Evolutionary conservation across 2,888 invertebrate genomes (phyloP).

Genomic region (Chesias legatella): DNA sequence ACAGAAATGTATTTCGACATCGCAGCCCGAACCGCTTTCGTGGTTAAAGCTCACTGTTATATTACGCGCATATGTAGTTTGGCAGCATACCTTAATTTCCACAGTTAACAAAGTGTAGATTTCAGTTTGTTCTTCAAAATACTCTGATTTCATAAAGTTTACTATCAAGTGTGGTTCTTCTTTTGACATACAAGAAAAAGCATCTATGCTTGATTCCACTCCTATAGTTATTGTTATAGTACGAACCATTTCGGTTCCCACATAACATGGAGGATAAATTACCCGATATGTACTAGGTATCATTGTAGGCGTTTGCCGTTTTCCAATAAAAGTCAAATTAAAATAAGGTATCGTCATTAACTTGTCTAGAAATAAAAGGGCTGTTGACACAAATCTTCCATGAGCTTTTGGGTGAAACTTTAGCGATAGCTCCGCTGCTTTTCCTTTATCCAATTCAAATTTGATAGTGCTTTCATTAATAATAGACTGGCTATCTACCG

Average conservation of each 20-base stretch:
- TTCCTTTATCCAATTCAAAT: slow-evolving; percentile 51
- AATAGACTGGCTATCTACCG: slow-evolving; percentile 40
- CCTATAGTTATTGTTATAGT: slow-evolving; percentile 49
- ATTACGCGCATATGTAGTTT: slow-evolving; percentile 38
- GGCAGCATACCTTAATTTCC: slow-evolving; percentile 43
- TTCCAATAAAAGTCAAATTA: slow-evolving; percentile 65
- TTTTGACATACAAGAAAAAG: slow-evolving; percentile 49
- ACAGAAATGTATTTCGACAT: slow-evolving; percentile 60
- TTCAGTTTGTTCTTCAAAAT: slow-evolving; percentile 30
- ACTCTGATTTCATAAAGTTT: slow-evolving; percentile 37
- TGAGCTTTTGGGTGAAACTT: slow-evolving; percentile 62
- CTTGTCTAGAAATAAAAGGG: slow-evolving; percentile 62
- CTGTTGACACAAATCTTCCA: slow-evolving; percentile 58
- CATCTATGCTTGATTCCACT: slow-evolving; percentile 37
- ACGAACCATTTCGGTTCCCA: slow-evolving; percentile 42
- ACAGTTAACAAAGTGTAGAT: slow-evolving; percentile 45
- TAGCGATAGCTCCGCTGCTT: slow-evolving; percentile 41
- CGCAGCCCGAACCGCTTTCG: slow-evolving; percentile 53
- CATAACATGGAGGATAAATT: slow-evolving; percentile 59
- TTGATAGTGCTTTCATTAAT: slow-evolving; percentile 54
- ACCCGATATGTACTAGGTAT: slow-evolving; percentile 49
- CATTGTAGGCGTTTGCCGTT: slow-evolving; percentile 49
- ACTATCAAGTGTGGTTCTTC: slow-evolving; percentile 46
- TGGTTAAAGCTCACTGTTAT: slow-evolving; percentile 50
- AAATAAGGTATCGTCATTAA: slow-evolving; percentile 58